A percentile compares a stretch with the other conserved stretches of the same genome.
These are phyloP conservation scores for Astropecten irregularis DNA, from an alignment of 53 echinoderm and acorn worm genomes.

Conservation along the genomic window DNA sequence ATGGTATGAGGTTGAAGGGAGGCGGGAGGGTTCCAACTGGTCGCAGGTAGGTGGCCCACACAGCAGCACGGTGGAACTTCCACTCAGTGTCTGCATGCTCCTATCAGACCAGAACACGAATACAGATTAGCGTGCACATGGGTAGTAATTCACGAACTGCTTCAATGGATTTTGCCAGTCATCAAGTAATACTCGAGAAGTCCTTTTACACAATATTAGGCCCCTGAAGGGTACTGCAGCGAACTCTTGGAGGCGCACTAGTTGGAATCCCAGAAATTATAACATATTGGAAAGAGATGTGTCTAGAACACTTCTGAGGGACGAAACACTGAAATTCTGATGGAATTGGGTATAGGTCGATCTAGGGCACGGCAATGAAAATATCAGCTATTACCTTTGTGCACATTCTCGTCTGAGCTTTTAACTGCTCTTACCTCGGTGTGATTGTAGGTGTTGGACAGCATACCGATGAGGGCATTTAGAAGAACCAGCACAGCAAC, in stretches of 20 bases:
- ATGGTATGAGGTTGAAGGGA: constrained; percentile 83
- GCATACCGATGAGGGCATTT: constrained; percentile 85
- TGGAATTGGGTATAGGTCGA: too few relatives aligned
- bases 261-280: too few relatives aligned
- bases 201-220: too few relatives aligned
- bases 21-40: constrained; percentile 73
- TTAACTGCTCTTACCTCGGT: constrained; percentile 62
- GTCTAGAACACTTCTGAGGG: too few relatives aligned
- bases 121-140: not conserved
- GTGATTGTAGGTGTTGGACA: constrained; percentile 85
- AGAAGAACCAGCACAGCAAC: constrained; percentile 76
- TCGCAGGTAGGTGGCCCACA: constrained; percentile 82
- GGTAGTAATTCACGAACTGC: not conserved
- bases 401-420: too few relatives aligned
- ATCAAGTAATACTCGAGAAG: too few relatives aligned
- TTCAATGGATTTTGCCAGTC: not conserved
- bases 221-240: too few relatives aligned
- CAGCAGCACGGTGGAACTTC: constrained; percentile 80
- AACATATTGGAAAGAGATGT: too few relatives aligned
- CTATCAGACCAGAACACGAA: constrained; percentile 26
- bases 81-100: constrained; percentile 88
- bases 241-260: too few relatives aligned
- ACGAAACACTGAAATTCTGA: too few relatives aligned
- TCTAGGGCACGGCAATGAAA: too few relatives aligned
- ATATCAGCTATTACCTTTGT: too few relatives aligned